These are phyloP conservation scores for Ahaetulla prasina DNA, from an alignment of 2,113 vertebrate genomes.

Conservation along the genomic window DNA sequence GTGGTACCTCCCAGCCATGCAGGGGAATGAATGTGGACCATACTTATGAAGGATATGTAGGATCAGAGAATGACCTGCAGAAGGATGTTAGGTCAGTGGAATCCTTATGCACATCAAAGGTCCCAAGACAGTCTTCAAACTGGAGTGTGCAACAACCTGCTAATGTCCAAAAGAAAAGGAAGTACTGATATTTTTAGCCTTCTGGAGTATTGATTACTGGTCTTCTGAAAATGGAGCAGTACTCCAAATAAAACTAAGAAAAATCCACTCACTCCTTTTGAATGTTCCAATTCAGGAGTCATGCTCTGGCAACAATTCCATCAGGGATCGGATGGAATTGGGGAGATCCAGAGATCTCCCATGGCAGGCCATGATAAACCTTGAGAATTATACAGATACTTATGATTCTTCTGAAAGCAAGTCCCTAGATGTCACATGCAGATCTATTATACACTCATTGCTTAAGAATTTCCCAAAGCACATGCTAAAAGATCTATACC, in stretches of 20 bases:
- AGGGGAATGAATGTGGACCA: not conserved
- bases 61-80: not conserved
- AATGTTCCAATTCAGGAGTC: not conserved
- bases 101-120: not conserved
- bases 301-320: not conserved
- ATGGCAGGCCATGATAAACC: not conserved
- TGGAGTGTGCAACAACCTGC: not conserved
- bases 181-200: not conserved
- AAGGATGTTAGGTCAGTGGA: not conserved
- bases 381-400: not conserved
- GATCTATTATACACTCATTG: not conserved
- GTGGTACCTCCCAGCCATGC: not conserved
- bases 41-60: not conserved
- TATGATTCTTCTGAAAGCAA: not conserved
- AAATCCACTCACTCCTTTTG: not conserved
- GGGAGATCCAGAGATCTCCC: not conserved
- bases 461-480: not conserved
- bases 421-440: not conserved
- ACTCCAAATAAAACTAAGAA: not conserved
- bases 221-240: not conserved
- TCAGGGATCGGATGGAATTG: not conserved
- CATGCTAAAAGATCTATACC: not conserved
- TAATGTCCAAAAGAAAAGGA: not conserved
- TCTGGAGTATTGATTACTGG: not conserved
- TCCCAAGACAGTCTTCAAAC: not conserved